A percentile compares a stretch with the other conserved stretches of the same genome.
Conservation (phyloP, 1,140 invertebrate genomes). For the Camponotus floridanus region DNA sequence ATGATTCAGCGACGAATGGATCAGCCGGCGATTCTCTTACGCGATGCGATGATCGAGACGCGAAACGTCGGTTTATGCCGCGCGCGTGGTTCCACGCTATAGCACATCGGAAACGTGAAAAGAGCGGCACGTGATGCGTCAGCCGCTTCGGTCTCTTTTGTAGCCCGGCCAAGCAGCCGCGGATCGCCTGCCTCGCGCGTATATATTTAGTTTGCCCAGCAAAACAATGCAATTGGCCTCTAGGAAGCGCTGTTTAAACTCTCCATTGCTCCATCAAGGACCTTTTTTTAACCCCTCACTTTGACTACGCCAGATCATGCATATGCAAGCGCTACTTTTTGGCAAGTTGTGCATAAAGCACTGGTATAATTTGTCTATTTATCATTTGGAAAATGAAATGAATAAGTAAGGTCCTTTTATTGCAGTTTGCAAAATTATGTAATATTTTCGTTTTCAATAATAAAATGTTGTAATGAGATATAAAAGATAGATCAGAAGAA, state of each 20-base stretch:
- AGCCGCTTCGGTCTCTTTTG: conserved; percentile 72
- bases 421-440: too few relatives aligned
- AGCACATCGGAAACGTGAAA: conserved; percentile 75
- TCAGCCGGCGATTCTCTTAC: not conserved
- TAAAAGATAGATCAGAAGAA: not conserved
- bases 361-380: too few relatives aligned
- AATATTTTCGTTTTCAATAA: not conserved
- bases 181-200: conserved; percentile 78
- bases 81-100: conserved; percentile 49
- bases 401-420: not conserved
- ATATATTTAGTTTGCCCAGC: conserved; percentile 81
- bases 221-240: conserved; percentile 83
- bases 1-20: conserved; percentile 31
- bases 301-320: conserved; percentile 5
- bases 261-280: conserved; percentile 52
- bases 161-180: conserved; percentile 79
- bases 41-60: not conserved
- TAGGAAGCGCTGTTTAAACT: conserved; percentile 74
- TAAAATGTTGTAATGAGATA: not conserved
- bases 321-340: not conserved
- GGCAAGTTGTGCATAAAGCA: too few relatives aligned
- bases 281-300: conserved; percentile 60
- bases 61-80: conserved; percentile 17
- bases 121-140: conserved; percentile 79
- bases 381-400: not conserved